These are phyloP conservation scores for Cavia porcellus DNA, from an alignment of 2,113 vertebrate species.

Conservation along the genomic window DNA sequence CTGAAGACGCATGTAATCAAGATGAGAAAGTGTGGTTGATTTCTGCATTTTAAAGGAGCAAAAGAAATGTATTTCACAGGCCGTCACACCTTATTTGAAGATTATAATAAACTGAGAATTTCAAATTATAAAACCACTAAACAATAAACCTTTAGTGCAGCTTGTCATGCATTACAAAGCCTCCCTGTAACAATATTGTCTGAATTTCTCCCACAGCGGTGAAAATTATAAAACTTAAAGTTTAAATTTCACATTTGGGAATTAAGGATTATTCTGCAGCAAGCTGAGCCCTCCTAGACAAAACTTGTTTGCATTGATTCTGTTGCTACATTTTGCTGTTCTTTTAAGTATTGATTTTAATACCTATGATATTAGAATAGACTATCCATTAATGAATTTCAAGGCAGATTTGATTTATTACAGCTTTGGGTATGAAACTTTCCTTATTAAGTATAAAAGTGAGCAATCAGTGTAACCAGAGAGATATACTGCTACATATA, in stretches of 20 bases:
- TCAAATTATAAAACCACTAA: slow-evolving; percentile 71
- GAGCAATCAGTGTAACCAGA: slow-evolving; percentile 41
- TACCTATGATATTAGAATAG: slow-evolving; percentile 79
- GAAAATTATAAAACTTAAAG: slow-evolving; percentile 52
- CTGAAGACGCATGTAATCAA: slow-evolving; percentile 62
- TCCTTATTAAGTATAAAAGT: slow-evolving; percentile 71
- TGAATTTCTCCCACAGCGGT: slow-evolving; percentile 50
- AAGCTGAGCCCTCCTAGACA: slow-evolving; percentile 49
- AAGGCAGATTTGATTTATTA: slow-evolving; percentile 74
- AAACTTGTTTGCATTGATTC: slow-evolving; percentile 69
- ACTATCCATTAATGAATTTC: slow-evolving; percentile 70
- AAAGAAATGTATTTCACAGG: slow-evolving; percentile 77
- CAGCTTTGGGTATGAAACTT: slow-evolving; percentile 70
- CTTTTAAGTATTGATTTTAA: slow-evolving; percentile 81
- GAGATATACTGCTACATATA: slow-evolving; percentile 30
- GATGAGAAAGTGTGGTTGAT: slow-evolving; percentile 55
- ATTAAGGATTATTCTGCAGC: slow-evolving; percentile 54
- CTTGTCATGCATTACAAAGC: slow-evolving; percentile 46
- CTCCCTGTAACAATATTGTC: slow-evolving; percentile 64
- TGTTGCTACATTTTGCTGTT: slow-evolving; percentile 67
- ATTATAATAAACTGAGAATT: slow-evolving; percentile 83
- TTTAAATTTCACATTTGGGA: slow-evolving; percentile 65
- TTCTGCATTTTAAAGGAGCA: slow-evolving; percentile 73
- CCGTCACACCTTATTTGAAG: slow-evolving; percentile 83
- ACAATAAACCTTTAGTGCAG: slow-evolving; percentile 75